Conservation (phyloP, 2,797 vertebrate genomes). For the Hemibagrus guttatus region DNA sequence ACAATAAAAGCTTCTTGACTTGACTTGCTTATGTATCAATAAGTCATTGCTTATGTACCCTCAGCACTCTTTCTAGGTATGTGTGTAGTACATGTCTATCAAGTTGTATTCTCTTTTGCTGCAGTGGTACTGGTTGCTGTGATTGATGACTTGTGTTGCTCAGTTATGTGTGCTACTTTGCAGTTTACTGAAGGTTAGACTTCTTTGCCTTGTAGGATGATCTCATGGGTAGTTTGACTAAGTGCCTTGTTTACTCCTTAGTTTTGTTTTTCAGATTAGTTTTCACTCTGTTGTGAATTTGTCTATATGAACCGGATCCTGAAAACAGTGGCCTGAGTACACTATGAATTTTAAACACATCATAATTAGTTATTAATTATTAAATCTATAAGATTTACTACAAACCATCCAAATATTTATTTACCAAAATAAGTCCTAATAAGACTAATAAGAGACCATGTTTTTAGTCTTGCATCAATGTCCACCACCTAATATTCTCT, state of each 20-base stretch:
- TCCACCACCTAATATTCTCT: neutral
- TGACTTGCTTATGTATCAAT: too few relatives aligned
- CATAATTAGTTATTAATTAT: neutral
- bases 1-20: too few relatives aligned
- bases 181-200: neutral
- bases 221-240: neutral
- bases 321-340: neutral
- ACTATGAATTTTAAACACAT: neutral
- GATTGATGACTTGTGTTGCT: constrained; percentile 2
- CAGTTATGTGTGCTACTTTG: neutral
- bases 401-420: neutral
- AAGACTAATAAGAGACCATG: neutral
- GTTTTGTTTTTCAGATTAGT: neutral
- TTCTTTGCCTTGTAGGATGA: neutral
- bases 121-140: neutral
- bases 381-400: neutral
- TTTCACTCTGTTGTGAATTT: neutral
- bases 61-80: neutral
- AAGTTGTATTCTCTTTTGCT: neutral
- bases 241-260: neutral
- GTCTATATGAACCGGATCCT: neutral
- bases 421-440: neutral
- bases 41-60: neutral
- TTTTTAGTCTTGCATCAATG: neutral
- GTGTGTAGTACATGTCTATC: neutral